Percentiles rank a stretch among this genome's conserved stretches.
Conservation (phyloP, 2,888 invertebrate genomes). For the Oxytorus armatus region DNA sequence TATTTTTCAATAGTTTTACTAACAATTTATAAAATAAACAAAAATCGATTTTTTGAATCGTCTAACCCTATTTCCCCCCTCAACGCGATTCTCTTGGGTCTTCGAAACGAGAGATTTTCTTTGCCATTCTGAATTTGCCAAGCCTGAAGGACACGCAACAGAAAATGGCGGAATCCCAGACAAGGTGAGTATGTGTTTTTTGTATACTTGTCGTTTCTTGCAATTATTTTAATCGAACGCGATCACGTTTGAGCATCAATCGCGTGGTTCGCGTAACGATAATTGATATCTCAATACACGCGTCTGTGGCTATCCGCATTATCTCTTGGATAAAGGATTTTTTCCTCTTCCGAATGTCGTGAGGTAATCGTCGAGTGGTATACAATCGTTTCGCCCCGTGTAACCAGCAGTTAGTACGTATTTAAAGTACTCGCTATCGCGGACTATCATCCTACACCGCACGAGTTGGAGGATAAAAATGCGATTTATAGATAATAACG, state of each 20-base stretch:
- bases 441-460: constrained; percentile 14
- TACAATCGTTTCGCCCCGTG: constrained; percentile 45
- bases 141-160: constrained; percentile 14
- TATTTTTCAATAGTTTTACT: too few species aligned
- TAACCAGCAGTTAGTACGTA: constrained; percentile 76
- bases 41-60: too few species aligned
- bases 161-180: constrained; percentile 16
- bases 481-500: constrained; percentile 54
- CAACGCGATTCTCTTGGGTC: constrained; percentile 2
- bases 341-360: constrained; percentile 8
- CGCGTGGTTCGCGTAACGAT: constrained; percentile 28
- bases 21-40: too few species aligned
- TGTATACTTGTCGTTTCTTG: constrained; percentile 3
- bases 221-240: constrained; percentile 24
- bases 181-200: constrained; percentile 11
- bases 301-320: constrained; percentile 25
- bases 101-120: constrained; percentile 2
- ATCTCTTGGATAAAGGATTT: constrained; percentile 50
- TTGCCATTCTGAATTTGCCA: neutral
- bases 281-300: constrained; percentile 50
- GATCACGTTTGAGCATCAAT: constrained; percentile 30
- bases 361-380: neutral
- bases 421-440: constrained; percentile 60
- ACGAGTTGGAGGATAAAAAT: constrained; percentile 6
- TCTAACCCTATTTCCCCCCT: too few species aligned